phyloP scores from a whole-genome alignment of 2,797 vertebrate genomes.

The Tapirus indicus region DNA sequence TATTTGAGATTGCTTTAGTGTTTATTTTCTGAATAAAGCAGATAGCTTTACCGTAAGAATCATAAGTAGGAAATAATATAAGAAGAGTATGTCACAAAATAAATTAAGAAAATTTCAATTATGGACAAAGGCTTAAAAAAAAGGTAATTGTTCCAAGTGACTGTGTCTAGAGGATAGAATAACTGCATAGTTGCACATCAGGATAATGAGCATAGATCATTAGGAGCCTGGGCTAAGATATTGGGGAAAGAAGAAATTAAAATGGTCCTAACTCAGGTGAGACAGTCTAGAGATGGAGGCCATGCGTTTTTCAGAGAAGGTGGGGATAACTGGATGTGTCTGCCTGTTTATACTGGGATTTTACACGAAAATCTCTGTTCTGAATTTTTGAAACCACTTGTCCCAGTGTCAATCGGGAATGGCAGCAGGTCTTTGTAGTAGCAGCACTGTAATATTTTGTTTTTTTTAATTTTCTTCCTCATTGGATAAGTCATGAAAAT shows the following conservation, averaged over 20 bases:
- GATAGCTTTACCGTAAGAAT: not conserved
- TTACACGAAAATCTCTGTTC: not conserved
- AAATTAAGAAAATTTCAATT: not conserved
- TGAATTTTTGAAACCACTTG: not conserved
- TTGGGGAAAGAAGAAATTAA: not conserved
- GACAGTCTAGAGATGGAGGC: rapidly evolving
- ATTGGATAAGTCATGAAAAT: too few species aligned
- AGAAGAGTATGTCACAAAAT: not conserved
- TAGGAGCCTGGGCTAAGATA: not conserved
- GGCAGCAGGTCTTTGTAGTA: not conserved
- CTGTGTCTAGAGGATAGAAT: not conserved
- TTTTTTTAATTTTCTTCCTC: not conserved
- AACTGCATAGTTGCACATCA: not conserved
- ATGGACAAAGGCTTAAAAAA: not conserved
- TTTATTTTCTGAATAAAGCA: not conserved
- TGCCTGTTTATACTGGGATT: not conserved
- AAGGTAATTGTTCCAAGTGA: not conserved
- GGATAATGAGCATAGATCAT: not conserved
- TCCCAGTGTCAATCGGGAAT: rapidly evolving
- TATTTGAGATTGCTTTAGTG: not conserved
- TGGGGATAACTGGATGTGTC: rapidly evolving
- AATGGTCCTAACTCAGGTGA: not conserved
- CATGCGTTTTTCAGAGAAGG: not conserved
- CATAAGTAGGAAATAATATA: not conserved
- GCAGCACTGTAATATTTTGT: not conserved